These are phyloP conservation scores for Drosophila sechellia DNA, from an alignment of 1,140 invertebrate species.

Conservation along the genomic window DNA sequence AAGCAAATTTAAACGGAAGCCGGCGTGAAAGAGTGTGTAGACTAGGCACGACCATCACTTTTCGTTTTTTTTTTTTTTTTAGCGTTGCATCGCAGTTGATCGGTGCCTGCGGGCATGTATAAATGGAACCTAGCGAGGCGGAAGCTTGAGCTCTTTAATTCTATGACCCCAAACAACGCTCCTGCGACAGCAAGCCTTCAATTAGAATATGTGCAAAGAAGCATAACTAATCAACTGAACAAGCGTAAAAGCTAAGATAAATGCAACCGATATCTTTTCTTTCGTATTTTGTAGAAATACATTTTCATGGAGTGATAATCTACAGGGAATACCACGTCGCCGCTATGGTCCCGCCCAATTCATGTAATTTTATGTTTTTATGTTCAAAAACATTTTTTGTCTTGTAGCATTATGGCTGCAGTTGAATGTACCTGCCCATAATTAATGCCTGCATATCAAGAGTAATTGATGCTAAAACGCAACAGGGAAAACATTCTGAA, in stretches of 20 bases:
- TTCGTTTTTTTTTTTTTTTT: slow-evolving; percentile 64
- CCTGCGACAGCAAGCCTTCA: slow-evolving; percentile 5
- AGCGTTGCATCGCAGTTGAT: slow-evolving; percentile 78
- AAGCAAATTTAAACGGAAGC: slow-evolving; percentile 7
- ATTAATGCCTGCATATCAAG: background rate
- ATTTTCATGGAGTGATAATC: slow-evolving; percentile 41
- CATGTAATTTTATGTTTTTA: slow-evolving; percentile 51
- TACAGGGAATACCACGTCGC: background rate
- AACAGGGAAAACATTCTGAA: background rate
- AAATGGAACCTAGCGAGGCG: background rate
- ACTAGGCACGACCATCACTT: slow-evolving; percentile 38
- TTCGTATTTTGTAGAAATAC: slow-evolving; percentile 77
- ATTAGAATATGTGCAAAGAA: slow-evolving; percentile 21
- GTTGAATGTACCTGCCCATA: slow-evolving; percentile 18
- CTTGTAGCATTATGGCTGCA: slow-evolving; percentile 57
- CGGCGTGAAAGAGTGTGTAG: slow-evolving; percentile 30
- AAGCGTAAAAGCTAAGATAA: slow-evolving; percentile 32
- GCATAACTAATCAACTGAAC: background rate
- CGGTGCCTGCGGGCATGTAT: slow-evolving; percentile 69
- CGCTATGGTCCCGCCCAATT: background rate
- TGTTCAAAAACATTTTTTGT: slow-evolving; percentile 49
- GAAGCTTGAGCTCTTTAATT: slow-evolving; percentile 15
- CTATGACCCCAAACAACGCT: slow-evolving; percentile 10
- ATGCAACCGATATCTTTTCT: slow-evolving; percentile 59
- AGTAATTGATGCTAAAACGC: slow-evolving; percentile 1